Conservation (phyloP, 2,113 vertebrate species). For the Phylloscopus trochilus region DNA sequence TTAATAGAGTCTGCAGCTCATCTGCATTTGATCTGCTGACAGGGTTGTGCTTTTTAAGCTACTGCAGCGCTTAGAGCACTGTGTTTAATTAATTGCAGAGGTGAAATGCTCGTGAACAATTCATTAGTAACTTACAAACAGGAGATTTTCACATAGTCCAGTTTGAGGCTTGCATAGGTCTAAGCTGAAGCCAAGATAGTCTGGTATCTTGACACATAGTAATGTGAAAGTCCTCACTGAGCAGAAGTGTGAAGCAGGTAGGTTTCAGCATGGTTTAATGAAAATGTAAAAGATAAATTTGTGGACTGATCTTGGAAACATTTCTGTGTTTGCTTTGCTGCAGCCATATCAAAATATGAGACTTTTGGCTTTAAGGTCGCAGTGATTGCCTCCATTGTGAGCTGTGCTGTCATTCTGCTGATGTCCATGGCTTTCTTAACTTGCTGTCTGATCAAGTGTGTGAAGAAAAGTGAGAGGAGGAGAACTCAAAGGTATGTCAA, state of each 20-base stretch:
- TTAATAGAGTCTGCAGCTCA: not conserved
- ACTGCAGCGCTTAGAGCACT: not conserved
- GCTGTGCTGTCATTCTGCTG: slow-evolving; percentile 86
- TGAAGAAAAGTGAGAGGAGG: slow-evolving; percentile 77
- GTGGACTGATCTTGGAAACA: not conserved
- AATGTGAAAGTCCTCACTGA: not conserved
- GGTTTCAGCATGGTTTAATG: not conserved
- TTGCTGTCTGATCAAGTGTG: slow-evolving; percentile 85
- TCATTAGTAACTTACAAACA: not conserved
- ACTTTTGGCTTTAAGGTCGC: slow-evolving; percentile 88
- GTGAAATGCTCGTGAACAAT: not conserved
- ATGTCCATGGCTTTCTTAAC: slow-evolving; percentile 91
- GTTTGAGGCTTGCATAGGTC: not conserved
- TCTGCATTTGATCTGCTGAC: not conserved
- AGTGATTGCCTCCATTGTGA: slow-evolving; percentile 85
- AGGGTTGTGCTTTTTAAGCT: not conserved
- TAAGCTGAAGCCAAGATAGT: not conserved
- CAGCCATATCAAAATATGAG: slow-evolving; percentile 78
- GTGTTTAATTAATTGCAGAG: not conserved
- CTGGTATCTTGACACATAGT: not conserved
- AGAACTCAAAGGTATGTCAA: slow-evolving; percentile 73
- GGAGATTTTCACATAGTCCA: not conserved
- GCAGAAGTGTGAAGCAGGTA: not conserved
- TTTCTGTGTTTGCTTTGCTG: slow-evolving; percentile 39
- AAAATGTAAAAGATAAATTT: not conserved